phyloP scores from a whole-genome alignment of 2,113 vertebrate genomes.

The Reinhardtius hippoglossoides region DNA sequence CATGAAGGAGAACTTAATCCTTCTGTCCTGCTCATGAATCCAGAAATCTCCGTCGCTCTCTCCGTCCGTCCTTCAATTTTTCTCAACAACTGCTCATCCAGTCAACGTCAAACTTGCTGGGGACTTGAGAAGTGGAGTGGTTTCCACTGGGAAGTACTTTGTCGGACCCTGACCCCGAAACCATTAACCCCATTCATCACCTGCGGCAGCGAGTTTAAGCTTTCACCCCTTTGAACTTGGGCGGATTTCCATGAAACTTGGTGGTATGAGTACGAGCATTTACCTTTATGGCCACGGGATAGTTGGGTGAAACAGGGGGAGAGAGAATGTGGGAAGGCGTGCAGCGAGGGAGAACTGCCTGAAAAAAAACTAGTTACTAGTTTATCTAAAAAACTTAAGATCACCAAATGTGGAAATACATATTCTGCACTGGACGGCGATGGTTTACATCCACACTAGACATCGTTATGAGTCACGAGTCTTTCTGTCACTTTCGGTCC shows the following conservation, averaged over 20 bases:
- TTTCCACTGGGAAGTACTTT: not conserved
- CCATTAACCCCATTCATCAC: no score
- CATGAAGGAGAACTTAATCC: not conserved
- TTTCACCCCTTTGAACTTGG: no score
- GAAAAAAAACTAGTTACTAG: no score
- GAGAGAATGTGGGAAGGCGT: no score
- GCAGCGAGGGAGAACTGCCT: no score
- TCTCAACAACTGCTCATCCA: not conserved
- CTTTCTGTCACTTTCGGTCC: conserved; percentile 10
- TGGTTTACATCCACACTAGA: not conserved
- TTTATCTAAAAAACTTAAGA: not conserved
- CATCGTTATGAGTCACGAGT: not conserved
- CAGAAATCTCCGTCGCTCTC: not conserved
- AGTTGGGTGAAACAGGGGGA: no score
- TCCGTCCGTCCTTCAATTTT: not conserved
- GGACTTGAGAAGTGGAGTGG: not conserved
- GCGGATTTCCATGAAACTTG: no score
- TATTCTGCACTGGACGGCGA: not conserved
- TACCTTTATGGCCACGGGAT: no score
- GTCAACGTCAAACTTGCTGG: not conserved
- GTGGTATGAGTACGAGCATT: no score
- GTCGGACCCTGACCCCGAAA: no score
- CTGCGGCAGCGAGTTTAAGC: no score
- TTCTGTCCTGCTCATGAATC: not conserved
- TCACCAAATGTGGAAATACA: not conserved